These are phyloP conservation scores for Nectonema munidae DNA, from an alignment of 2,888 invertebrate species.

Conservation along the genomic window DNA sequence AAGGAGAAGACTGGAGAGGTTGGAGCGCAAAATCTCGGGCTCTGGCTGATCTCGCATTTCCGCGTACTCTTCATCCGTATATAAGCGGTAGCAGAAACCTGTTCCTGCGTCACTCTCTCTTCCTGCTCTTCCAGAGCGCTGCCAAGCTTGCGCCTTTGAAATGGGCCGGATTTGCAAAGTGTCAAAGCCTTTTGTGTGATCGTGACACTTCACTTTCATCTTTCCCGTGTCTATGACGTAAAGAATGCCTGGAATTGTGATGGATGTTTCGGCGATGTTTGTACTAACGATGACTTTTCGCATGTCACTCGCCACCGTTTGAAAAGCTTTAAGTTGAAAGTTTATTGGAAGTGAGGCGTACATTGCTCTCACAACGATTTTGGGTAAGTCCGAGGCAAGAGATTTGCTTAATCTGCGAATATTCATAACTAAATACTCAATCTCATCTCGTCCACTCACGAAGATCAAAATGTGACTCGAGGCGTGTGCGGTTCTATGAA, in stretches of 20 bases:
- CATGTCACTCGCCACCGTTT: conserved; percentile 22
- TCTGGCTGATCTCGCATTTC: conserved; percentile 26
- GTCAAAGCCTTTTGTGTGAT: conserved; percentile 26
- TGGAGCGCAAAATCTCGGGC: conserved; percentile 66
- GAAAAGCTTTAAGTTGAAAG: not conserved
- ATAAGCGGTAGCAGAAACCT: conserved; percentile 54
- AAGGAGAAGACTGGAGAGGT: conserved; percentile 46
- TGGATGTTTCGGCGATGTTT: conserved; percentile 78
- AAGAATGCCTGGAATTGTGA: conserved; percentile 63
- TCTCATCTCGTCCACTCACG: conserved; percentile 70
- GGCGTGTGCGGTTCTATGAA: conserved; percentile 21
- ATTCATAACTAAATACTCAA: conserved; percentile 29
- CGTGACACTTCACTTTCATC: conserved; percentile 19
- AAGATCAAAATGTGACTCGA: conserved; percentile 22
- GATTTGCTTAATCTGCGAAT: conserved; percentile 18
- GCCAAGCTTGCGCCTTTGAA: conserved; percentile 54
- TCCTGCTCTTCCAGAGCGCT: conserved; percentile 67
- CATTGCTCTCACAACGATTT: conserved; percentile 39
- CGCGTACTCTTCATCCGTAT: conserved; percentile 30
- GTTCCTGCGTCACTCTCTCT: conserved; percentile 25
- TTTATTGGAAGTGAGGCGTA: conserved; percentile 68
- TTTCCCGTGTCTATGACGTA: conserved; percentile 30
- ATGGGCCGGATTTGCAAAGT: conserved; percentile 45
- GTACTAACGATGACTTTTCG: conserved; percentile 69
- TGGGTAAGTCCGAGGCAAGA: conserved; percentile 20